Base-by-base conservation (phyloP, 2,888 invertebrate species). In the Danaus chrysippus region DNA sequence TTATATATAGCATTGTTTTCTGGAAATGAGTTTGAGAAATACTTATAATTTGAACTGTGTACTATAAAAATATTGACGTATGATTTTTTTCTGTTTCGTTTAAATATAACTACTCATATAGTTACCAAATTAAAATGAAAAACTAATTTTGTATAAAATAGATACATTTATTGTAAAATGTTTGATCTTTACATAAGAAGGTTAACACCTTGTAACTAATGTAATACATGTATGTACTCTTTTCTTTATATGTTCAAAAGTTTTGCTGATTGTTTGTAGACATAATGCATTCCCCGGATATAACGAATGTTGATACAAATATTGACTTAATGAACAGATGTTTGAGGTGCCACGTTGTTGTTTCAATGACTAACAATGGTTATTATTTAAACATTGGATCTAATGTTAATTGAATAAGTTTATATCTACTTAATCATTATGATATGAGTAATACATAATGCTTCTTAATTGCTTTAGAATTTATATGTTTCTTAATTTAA, bases 121-220 rank as follows among this genome's bases (percentile, higher is more conserved):
- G 13, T n/a, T 11, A 53, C 10, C 42, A 10, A 42, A 1, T 19
- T 1, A 56, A 12, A 56, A 11, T 15, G 8, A 13, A 52, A 62
- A 59, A 56, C 58, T 55, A 59, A 62, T 5, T 34, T 34, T 34
- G 23, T 3, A 23, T 23, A 34, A 34, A 34, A 6, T 34, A 34
- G 6, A 2, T 34, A 34, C 1, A 34, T 34, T 6, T 34, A 3
- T 34, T 34, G 23, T 5, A 34, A 34, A 34, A 34, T 34, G 23
- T 34, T 34, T 34, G 6, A 0, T 34, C 6, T 34, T 34, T 34
- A 8, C 23, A 34, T 5, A 34, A 34, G 2, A 34, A 5, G 3
- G 3, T 34, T 34, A 6, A 34, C 6, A 34, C 2, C 1, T 5
- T 8, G 23, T 34, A 34, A 34, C 23, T 34, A 23, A 23, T 23